Evolutionary conservation across 2,113 vertebrate genomes (phyloP), one percentile per base, ranked within the genome.

Genomic region (Psittacara wagleri): DNA sequence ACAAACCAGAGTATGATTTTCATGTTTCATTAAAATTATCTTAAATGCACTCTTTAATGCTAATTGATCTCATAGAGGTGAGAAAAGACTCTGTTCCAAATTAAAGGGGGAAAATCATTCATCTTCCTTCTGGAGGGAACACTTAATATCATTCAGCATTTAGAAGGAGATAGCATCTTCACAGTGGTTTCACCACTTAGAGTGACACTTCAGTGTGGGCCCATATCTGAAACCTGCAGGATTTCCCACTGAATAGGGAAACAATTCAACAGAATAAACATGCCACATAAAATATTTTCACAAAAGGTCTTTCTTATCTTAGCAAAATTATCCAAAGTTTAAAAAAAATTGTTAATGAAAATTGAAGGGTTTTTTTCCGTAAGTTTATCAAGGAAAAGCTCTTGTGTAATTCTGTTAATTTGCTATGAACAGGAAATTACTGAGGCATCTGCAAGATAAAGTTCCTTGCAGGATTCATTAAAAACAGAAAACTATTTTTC

Each of bases 1-100:
- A 97, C 94, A 97, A 98, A 96, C 74, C 4, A 9, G 24, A 95
- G 83, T 13, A 46, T 84, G 67, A 95, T 95, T 95, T 97, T 95
- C 67, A 84, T 22, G 48, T 97, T 97, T 97, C 90, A 95, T 92
- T 96, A 91, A 83, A 96, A 96, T 86, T 76, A 97, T 89, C 96
- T 97, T 90, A 85, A 93, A 83, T 57, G 75, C 90, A 76, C 92
- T 88, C 68, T 88, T 78, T 85, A 95, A 80, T 79, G 94, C 44
- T 94, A 97, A 96, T 61, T 83, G 80, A 97, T 95, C 84, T 92
- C 43, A 76, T 3, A 91, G 75, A 93, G 63, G 69, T 95, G 83
- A 92, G 61, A 96, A 92, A 94, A 94, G 85, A 75, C 6, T 76
- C 37, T 77, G 29, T 75, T 92, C 52, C 33, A 54, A 67, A 93